A percentile compares a stretch with the other conserved stretches of the same genome.
Evolutionary conservation across 2,797 vertebrate genomes (phyloP).

Genomic region (Falco columbarius): DNA sequence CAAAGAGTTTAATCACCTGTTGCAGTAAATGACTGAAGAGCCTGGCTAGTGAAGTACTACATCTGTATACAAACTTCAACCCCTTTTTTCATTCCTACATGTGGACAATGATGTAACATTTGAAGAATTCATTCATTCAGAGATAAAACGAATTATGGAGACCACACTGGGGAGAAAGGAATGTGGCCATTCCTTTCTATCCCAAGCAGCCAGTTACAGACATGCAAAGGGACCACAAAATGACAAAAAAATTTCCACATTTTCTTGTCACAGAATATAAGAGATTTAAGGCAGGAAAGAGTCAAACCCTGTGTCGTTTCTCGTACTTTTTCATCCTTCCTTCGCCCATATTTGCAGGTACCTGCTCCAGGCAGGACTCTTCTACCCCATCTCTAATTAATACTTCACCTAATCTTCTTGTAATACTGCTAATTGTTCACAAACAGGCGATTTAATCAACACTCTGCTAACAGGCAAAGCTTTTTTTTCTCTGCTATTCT

Average conservation of each 20-base stretch:
- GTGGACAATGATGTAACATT: neutral
- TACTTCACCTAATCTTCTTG: slow-evolving; percentile 74
- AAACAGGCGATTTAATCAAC: slow-evolving; percentile 77
- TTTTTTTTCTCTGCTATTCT: slow-evolving; percentile 44
- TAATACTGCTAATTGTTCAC: slow-evolving; percentile 74
- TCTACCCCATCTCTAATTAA: slow-evolving; percentile 74
- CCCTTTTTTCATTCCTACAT: neutral
- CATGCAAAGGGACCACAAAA: neutral
- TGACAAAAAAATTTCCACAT: neutral
- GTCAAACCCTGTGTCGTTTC: neutral
- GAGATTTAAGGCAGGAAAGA: neutral
- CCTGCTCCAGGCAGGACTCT: slow-evolving; percentile 20
- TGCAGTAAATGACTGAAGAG: neutral
- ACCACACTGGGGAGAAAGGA: neutral
- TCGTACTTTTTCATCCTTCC: neutral
- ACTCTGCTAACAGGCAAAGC: slow-evolving; percentile 50
- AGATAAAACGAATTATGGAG: neutral
- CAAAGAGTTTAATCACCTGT: neutral
- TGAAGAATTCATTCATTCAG: neutral
- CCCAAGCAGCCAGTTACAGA: neutral
- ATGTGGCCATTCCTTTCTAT: neutral
- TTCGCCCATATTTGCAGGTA: neutral
- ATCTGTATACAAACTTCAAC: neutral
- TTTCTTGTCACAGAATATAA: neutral
- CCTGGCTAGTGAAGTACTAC: neutral